These are phyloP conservation scores for Tetraodon nigroviridis DNA, from an alignment of 2,113 vertebrate species.

Conservation along the genomic window DNA sequence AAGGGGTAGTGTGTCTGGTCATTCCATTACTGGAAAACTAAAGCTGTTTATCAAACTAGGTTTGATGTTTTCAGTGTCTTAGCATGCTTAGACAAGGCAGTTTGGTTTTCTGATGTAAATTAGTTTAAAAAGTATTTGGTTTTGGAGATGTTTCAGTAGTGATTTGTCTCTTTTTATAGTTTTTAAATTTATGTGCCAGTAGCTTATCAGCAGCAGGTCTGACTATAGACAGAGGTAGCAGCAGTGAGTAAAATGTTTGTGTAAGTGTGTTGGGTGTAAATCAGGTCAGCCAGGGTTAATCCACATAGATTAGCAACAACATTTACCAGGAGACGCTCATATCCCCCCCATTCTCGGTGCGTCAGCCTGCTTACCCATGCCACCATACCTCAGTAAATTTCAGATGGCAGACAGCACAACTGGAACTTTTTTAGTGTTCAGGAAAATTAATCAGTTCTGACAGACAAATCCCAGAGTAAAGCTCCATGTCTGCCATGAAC, in stretches of 20 bases:
- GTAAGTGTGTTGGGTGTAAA: slow-evolving; percentile 54
- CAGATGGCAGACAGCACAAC: slow-evolving; percentile 29
- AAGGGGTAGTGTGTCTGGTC: too few species aligned
- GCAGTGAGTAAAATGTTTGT: slow-evolving; percentile 37
- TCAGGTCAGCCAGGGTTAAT: slow-evolving; percentile 71
- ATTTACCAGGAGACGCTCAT: slow-evolving; percentile 68
- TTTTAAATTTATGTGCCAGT: neutral
- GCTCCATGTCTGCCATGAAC: slow-evolving; percentile 38
- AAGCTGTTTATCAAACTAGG: too few species aligned
- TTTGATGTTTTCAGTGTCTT: too few species aligned
- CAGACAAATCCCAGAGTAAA: slow-evolving; percentile 65
- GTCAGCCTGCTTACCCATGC: slow-evolving; percentile 30
- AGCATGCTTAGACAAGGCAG: too few species aligned
- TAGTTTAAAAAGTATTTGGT: neutral
- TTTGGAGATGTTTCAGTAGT: neutral
- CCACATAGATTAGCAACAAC: slow-evolving; percentile 67
- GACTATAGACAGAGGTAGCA: slow-evolving; percentile 30
- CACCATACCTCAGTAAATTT: slow-evolving; percentile 31
- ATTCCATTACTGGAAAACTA: too few species aligned
- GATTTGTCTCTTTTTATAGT: too few species aligned
- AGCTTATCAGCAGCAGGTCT: slow-evolving; percentile 11
- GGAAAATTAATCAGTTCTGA: slow-evolving; percentile 61
- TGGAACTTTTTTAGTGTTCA: slow-evolving; percentile 49
- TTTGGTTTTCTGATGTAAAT: too few species aligned
- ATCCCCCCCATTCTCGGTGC: slow-evolving; percentile 29